These are phyloP conservation scores for Paramacrobiotus metropolitanus DNA, from an alignment of 1,140 invertebrate genomes.

Conservation along the genomic window DNA sequence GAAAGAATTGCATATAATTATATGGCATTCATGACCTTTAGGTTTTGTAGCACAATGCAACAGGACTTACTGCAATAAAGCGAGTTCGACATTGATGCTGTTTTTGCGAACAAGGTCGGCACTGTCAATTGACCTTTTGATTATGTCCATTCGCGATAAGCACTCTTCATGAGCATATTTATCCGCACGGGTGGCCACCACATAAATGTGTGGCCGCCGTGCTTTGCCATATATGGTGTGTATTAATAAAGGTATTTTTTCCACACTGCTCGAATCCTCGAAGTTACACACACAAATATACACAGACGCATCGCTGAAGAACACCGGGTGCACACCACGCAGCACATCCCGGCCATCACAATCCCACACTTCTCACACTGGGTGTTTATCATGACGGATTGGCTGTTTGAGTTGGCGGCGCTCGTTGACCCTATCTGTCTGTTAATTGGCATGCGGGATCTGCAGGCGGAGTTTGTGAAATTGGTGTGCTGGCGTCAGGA, in stretches of 20 bases:
- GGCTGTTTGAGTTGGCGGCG: no score
- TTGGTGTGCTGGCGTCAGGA: no score
- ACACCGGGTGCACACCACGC: neutral
- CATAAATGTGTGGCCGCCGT: neutral
- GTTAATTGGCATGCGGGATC: no score
- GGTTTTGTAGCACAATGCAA: neutral
- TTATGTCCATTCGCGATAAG: neutral
- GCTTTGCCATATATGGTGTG: neutral
- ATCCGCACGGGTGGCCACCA: neutral
- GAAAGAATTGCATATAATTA: no score
- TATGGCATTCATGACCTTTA: no score
- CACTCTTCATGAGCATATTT: neutral
- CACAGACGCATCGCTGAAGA: constrained; percentile 2
- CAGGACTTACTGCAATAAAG: neutral
- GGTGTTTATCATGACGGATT: no score
- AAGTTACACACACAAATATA: neutral
- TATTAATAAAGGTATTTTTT: neutral
- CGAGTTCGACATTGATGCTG: neutral
- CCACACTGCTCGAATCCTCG: neutral
- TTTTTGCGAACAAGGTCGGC: neutral
- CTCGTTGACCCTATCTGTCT: no score
- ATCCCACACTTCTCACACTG: no score
- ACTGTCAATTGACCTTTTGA: constrained; percentile 1
- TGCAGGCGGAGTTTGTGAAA: no score
- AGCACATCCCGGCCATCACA: constrained; percentile 9